These are phyloP conservation scores for Leptoclinus maculatus DNA, from an alignment of 2,797 vertebrate genomes.

Conservation along the genomic window DNA sequence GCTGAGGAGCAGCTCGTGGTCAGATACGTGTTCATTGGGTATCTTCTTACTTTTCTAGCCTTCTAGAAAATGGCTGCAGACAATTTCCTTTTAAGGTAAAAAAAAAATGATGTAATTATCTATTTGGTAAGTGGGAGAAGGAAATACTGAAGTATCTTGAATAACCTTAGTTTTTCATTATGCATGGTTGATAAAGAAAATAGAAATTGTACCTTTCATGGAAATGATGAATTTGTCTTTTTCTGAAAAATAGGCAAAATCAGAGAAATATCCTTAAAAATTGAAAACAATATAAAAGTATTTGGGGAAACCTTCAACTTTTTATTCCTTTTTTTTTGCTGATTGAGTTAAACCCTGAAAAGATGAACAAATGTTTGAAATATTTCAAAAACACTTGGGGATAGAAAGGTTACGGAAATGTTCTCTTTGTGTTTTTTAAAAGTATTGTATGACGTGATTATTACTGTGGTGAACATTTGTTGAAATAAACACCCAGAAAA, in stretches of 20 bases:
- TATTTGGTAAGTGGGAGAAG: neutral
- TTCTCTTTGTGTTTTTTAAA: slow-evolving; percentile 60
- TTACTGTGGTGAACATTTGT: slow-evolving; percentile 71
- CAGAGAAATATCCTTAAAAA: neutral
- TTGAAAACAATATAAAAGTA: neutral
- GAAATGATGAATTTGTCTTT: neutral
- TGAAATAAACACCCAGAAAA: slow-evolving; percentile 74
- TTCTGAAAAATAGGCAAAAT: neutral
- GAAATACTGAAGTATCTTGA: neutral
- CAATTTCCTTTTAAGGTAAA: neutral
- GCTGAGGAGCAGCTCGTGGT: slow-evolving; percentile 15
- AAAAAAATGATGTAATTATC: neutral
- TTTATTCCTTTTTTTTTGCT: neutral
- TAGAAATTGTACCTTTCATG: neutral
- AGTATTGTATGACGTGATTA: slow-evolving; percentile 76
- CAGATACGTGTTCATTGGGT: neutral
- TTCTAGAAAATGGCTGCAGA: neutral
- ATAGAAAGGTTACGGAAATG: slow-evolving; percentile 29
- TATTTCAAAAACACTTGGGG: neutral
- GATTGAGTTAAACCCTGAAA: slow-evolving; percentile 16
- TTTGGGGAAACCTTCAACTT: neutral
- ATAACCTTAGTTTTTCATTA: neutral
- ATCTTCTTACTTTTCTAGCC: neutral
- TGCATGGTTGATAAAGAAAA: slow-evolving; percentile 53
- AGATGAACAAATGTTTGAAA: slow-evolving; percentile 15